Base-by-base conservation (phyloP, 2,888 invertebrate genomes). In the Hedya salicella region DNA sequence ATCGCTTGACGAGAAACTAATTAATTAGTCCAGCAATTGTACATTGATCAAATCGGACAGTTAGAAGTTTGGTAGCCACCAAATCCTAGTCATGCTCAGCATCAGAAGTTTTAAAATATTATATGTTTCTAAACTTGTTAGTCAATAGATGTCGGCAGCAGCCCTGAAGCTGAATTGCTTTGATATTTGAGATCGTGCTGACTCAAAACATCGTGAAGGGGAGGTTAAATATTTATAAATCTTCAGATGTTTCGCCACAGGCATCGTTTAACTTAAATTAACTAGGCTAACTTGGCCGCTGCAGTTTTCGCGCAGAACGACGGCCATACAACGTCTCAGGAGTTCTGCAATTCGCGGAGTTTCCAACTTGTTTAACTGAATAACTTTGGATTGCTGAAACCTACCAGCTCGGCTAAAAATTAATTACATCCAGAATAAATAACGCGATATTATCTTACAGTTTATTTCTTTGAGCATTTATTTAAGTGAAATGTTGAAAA, bases 321-420 rank as follows among this genome's bases (percentile, higher is more conserved):
- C 19, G 42, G 6, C 32, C 32, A 36, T 36, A 11, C 36, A 36
- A 36, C 36, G 32, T 46, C 57, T 46, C 30, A 30, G 6, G 30
- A 56, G 56, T 56, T 44, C 16, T 19, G 57, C 44, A 46, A 44
- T 44, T 44, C 30, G 42, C 13, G 9, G 30, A 54, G 53, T 54
- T 46, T n/a, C 4, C 57, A 16, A 46, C 44, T 57, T 56, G 30
- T 11, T 46, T 57, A 57, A 57, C 57, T 57, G 57, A 57, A 57
- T 57, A 57, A 57, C 44, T 46, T 57, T 30, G 32, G 44, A 57
- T 57, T n/a, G 44, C 44, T 44, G 1, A 25, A 11, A 44, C 16
- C 44, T 14, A 40, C 40, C 4, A 16, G 25, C n/a, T 5, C 14
- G 44, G 30, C 6, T 44, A 30, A 56, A 48, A 44, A 44, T 44